Percentiles rank a stretch among this genome's conserved stretches.
Evolutionary conservation across 1,140 invertebrate species (phyloP).

Genomic region (Arion vulgaris): DNA sequence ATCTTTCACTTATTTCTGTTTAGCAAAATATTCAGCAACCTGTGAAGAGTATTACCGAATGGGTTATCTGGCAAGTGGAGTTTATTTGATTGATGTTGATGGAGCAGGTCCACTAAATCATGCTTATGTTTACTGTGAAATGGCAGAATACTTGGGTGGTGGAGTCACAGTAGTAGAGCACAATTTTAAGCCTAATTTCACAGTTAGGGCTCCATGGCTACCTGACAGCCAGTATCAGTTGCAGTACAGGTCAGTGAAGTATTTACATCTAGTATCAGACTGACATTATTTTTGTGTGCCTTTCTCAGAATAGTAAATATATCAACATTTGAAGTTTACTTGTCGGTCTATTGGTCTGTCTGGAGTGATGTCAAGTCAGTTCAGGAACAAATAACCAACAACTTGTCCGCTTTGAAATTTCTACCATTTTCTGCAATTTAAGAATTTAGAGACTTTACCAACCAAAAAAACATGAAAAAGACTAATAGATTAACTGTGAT

Average conservation of each 20-base stretch:
- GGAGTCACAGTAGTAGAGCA: conserved; percentile 94
- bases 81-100: conserved; percentile 92
- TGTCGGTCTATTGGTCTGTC: no score
- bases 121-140: conserved; percentile 91
- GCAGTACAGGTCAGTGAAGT: conserved; percentile 57
- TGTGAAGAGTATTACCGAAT: conserved; percentile 92
- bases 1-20: neutral
- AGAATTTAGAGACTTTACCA: no score
- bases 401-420: no score
- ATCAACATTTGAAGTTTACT: no score
- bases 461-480: no score
- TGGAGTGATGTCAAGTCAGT: no score
- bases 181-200: conserved; percentile 79
- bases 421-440: no score
- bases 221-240: conserved; percentile 57
- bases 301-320: no score
- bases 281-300: no score
- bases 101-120: conserved; percentile 92
- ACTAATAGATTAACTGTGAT: no score
- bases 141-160: conserved; percentile 82
- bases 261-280: neutral
- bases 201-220: conserved; percentile 49
- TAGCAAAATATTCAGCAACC: conserved; percentile 87
- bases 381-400: no score
- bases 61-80: conserved; percentile 87